Base-by-base conservation (phyloP, 2,113 vertebrate genomes). In the Emydura subglobosa region DNA sequence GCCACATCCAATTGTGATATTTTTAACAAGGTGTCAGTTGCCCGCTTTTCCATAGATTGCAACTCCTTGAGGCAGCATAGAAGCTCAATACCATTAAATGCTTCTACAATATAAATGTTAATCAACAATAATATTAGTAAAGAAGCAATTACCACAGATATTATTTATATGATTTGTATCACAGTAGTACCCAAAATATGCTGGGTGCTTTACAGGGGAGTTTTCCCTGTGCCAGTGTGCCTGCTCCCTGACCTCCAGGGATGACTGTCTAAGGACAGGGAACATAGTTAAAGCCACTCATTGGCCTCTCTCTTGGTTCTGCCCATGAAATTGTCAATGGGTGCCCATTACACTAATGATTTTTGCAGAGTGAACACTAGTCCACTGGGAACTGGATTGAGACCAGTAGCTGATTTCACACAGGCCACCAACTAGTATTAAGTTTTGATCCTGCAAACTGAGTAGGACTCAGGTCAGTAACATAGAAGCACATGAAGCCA, bases 11-110 rank as follows among this genome's bases (percentile, higher is more conserved):
- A 93, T 85, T 94, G 90, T 79, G 27, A 29, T 61, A 61, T 61
- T 61, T 97, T 95, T 94, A 61, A 82, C 86, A 76, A 55, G 16
- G 81, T 88, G 9, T 84, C 4, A 39, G 2, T 49, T 82, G 78
- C 61, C 88, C 94, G 44, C 27, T 92, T 49, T 91, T 96, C 93
- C 83, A 53, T 91, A 76, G 55, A 50, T 87, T 84, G 72, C 94
- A 96, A 97, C 92, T 61, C 94, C 95, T 94, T 95, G 95, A 94
- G 86, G 89, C 95, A 95, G 94, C 94, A 78, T 5, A 91, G 81
- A 93, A 96, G 90, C 90, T 82, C 95, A 96, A 94, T 94, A 81
- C 85, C 90, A 96, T 96, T 96, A 96, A 95, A 94, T 92, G 93
- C 96, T 96, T 95, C 90, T 92, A 93, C 94, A 82, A 24, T 5